phyloP scores from a whole-genome alignment of 2,888 invertebrate species.

The Mesorhabditis belari region DNA sequence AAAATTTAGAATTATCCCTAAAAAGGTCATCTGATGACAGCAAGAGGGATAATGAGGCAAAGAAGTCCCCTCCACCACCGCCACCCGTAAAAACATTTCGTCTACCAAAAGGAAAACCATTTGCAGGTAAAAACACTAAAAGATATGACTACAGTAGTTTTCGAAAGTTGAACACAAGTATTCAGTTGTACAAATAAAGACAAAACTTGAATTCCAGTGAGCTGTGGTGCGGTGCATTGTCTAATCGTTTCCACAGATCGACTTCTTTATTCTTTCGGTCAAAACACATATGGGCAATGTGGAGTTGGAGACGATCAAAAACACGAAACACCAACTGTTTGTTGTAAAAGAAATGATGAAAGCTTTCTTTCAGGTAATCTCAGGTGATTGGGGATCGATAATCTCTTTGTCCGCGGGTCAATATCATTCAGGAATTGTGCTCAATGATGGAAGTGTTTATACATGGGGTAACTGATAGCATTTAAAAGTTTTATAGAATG shows the following conservation, averaged over 20 bases:
- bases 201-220: no score
- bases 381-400: conserved; percentile 29
- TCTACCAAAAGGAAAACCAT: neutral
- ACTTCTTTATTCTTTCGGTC: conserved; percentile 34
- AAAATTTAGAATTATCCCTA: neutral
- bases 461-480: conserved; percentile 23
- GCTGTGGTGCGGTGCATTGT: conserved; percentile 45
- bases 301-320: conserved; percentile 34
- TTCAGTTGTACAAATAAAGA: no score
- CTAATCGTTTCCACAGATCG: conserved; percentile 25
- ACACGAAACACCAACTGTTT: conserved; percentile 14
- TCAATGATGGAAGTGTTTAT: conserved; percentile 30
- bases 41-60: no score
- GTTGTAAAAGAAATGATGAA: neutral
- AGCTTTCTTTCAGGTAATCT: conserved; percentile 25
- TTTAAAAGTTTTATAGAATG: neutral
- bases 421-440: conserved; percentile 41
- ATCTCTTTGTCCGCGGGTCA: conserved; percentile 38
- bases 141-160: neutral
- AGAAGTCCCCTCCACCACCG: neutral
- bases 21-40: neutral
- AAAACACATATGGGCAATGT: conserved; percentile 46
- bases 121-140: neutral
- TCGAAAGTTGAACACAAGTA: no score
- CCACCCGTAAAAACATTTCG: no score